Evolutionary conservation across 2,113 vertebrate species (phyloP), one percentile per base, ranked within the genome.

Genomic region (Piprites chloris): DNA sequence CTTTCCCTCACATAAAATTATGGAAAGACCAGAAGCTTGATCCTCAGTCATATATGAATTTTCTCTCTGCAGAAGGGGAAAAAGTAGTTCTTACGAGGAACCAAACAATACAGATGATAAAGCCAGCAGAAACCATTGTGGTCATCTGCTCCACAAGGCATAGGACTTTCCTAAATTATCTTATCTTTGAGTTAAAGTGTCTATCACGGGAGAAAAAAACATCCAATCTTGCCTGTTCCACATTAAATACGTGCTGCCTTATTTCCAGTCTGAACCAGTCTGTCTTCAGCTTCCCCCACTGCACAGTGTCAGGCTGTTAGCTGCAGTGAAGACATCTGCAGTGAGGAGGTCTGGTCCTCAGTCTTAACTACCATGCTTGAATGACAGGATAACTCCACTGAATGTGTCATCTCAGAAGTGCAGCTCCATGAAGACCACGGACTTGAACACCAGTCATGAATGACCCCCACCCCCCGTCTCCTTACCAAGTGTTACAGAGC

Each of bases 1-100:
- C 37, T 84, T 89, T 42, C 35, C 16, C 35, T 81, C 42, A 67
- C 59, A 44, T 55, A 93, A 92, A 93, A 92, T 92, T 95, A 74
- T 12, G 68, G 90, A 86, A 95, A 46, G 37, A 85, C 58, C 33
- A 80, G 41, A 77, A 79, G 65, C 22, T 85, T 52, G 35, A 59
- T 89, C 32, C 27, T 84, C 35, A 71, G 39, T 84, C 61, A 67
- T 27, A 37, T 2, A 66, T 16, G 20, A 74, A 74, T 47, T n/a
- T 81, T 84, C 12, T 55, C 16, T 66, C 24, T 41, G 33, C 30
- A 71, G 30, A 86, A 93, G 32, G 10, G 23, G 39, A 52, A 74
- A 71, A 84, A 88, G 9, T 35, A 66, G 46, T 23, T 72, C 87
- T 79, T 75, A 65, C n/a, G 49, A 74, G 44, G 3, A 68, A 39